Conservation (phyloP, 2,797 vertebrate genomes). For the Sebastes itinus region DNA sequence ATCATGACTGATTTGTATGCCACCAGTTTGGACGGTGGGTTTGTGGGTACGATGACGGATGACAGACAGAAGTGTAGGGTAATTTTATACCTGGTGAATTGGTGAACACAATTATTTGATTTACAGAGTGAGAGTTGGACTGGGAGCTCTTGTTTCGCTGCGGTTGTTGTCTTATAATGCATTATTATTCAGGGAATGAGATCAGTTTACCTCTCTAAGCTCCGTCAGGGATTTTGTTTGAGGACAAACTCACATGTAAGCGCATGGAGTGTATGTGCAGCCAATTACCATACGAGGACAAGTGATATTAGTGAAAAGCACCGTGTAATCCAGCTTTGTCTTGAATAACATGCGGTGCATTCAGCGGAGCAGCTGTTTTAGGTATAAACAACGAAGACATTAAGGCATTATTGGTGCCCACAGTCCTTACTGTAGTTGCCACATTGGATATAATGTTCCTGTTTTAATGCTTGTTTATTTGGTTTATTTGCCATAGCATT, state of each 20-base stretch:
- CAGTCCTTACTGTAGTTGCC: constrained; percentile 46
- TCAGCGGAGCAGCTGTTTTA: constrained; percentile 72
- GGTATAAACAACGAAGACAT: constrained; percentile 69
- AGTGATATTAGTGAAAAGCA: constrained; percentile 72
- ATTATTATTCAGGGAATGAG: constrained; percentile 61
- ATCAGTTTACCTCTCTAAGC: constrained; percentile 67
- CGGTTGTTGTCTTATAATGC: constrained; percentile 61
- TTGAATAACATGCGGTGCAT: constrained; percentile 66
- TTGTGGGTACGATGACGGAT: constrained; percentile 39
- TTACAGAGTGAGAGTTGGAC: constrained; percentile 62
- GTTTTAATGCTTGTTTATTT: constrained; percentile 69
- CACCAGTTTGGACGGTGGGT: constrained; percentile 53
- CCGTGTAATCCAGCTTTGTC: constrained; percentile 74
- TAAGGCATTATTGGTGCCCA: constrained; percentile 51
- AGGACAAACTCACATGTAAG: constrained; percentile 72
- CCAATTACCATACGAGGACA: constrained; percentile 72
- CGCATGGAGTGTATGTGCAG: constrained; percentile 55
- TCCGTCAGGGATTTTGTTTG: constrained; percentile 56
- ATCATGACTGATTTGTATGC: constrained; percentile 45
- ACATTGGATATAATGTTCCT: constrained; percentile 69
- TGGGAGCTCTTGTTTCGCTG: constrained; percentile 72
- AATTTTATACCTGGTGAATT: constrained; percentile 54
- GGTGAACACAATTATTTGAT: constrained; percentile 55
- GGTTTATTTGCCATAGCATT: constrained; percentile 64
- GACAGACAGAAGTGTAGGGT: constrained; percentile 62